Evolutionary conservation across 2,888 invertebrate genomes (phyloP), one percentile per base, ranked within the genome.

Genomic region (Athalia rosae): DNA sequence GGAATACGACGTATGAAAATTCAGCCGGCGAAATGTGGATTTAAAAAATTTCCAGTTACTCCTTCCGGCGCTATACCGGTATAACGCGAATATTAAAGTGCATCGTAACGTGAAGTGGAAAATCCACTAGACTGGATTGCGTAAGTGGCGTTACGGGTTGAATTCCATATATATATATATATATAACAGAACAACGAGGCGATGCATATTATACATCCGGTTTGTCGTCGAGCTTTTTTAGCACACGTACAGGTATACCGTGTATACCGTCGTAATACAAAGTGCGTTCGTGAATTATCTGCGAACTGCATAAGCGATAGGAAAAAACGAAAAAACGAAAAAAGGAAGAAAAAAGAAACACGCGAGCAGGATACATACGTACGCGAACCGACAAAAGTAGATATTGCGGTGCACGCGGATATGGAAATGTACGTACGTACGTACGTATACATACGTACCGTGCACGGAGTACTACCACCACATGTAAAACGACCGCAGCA

Each of bases 121-220:
- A 71, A 71, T 71, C 71, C 58, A 71, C 71, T 58, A 71, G 71
- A 71, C 71, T 45, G 71, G 50, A 71, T 71, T 71, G 71, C 71
- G 71, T 58, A 71, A 71, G 71, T 43, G 71, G 71, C 56, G 58
- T 71, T 71, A 71, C 71, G 67, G 28, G 67, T 15, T 67, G 53
- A 67, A 67, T 67, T 67, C 67, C 50, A 67, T 67, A n/a, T n/a
- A n/a, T n/a, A n/a, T n/a, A n/a, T n/a, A n/a, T n/a, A n/a, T n/a
- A n/a, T n/a, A 67, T 67, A 67, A 67, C 67, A 67, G 28, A 28
- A 28, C 28, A 28, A 28, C 28, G 28, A 28, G 28, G 53, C 67
- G 50, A 50, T 64, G 28, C 64, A 47, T 13, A 50, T 11, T 28
- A 50, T n/a, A 11, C 53, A 50, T 67, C 67, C 50, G 67, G 67